phyloP scores from a whole-genome alignment of 1,140 invertebrate genomes.

The Metaphire vulgaris region DNA sequence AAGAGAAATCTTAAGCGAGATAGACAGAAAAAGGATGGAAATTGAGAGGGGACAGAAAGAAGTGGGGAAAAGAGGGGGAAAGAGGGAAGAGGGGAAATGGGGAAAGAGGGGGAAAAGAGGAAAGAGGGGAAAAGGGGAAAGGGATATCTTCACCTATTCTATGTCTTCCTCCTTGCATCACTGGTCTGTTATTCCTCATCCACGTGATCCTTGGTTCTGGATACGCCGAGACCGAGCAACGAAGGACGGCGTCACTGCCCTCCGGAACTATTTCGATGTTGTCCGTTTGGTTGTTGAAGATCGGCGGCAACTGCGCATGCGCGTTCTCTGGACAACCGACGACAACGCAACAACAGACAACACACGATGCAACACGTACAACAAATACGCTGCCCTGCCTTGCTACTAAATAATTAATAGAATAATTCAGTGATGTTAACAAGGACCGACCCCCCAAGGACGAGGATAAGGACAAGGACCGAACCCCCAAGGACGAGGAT shows the following conservation, averaged over 20 bases:
- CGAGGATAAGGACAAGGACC: not conserved
- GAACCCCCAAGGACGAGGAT: not conserved
- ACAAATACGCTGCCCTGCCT: no score
- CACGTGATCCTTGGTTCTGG: not conserved
- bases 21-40: no score
- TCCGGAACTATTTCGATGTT: not conserved
- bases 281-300: not conserved
- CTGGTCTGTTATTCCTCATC: not conserved
- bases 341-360: not conserved
- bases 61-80: no score
- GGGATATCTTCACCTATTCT: not conserved
- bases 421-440: no score
- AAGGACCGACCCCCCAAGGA: no score
- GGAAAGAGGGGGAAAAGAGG: no score
- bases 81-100: no score
- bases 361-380: no score
- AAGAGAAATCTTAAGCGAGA: no score
- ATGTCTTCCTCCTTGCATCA: not conserved
- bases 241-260: not conserved
- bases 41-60: no score
- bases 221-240: not conserved
- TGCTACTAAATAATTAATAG: no score
- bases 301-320: not conserved
- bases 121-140: no score
- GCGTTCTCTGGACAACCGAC: not conserved